These are phyloP conservation scores for Sarcophaga variegata DNA, from an alignment of 2,888 invertebrate genomes.

Conservation along the genomic window DNA sequence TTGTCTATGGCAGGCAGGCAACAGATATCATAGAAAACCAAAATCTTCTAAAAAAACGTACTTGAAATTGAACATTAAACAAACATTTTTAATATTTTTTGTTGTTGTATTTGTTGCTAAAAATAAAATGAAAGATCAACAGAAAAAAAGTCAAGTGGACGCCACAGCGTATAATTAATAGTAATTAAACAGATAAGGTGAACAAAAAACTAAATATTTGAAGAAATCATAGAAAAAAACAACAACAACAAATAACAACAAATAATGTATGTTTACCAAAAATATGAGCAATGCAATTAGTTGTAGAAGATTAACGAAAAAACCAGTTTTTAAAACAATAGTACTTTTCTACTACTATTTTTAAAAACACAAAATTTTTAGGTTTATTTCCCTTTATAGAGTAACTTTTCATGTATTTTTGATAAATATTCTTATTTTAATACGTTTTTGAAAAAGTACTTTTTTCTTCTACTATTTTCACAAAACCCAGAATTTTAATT, in stretches of 20 bases:
- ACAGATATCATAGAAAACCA: not conserved
- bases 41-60: conserved; percentile 8
- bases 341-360: not conserved
- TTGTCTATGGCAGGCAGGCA: not conserved
- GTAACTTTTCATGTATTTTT: too few species aligned
- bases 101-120: not conserved
- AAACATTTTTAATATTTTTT: conserved; percentile 10
- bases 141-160: conserved; percentile 30
- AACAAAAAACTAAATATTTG: conserved; percentile 6
- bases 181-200: conserved; percentile 24
- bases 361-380: not conserved
- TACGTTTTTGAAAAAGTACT: not conserved
- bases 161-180: conserved; percentile 30
- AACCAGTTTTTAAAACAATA: not conserved
- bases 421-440: too few species aligned
- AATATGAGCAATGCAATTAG: too few species aligned
- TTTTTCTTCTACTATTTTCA: not conserved
- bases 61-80: conserved; percentile 33
- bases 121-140: not conserved
- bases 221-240: not conserved
- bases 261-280: too few species aligned
- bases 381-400: not conserved
- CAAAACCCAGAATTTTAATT: not conserved
- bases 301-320: not conserved
- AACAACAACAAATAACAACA: not conserved